Percentiles rank a stretch among this genome's conserved stretches.
Evolutionary conservation across 2,113 vertebrate species (phyloP).

Genomic region (Thomomys bottae): DNA sequence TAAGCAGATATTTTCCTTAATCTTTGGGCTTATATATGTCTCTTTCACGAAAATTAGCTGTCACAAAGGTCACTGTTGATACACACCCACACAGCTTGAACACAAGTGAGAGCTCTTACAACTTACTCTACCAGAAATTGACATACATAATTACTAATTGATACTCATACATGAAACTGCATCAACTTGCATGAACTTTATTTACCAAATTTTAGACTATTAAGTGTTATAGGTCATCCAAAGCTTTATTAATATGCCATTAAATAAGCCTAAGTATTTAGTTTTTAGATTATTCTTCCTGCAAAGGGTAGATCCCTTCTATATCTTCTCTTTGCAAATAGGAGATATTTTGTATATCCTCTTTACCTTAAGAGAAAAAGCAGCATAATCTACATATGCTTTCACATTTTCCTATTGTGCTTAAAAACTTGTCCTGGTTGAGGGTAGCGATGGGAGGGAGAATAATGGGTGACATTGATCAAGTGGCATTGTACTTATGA

Average conservation of each 20-base stretch:
- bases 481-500: too few relatives aligned
- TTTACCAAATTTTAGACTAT: conserved; percentile 29
- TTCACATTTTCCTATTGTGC: neutral
- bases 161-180: neutral
- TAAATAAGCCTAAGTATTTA: neutral
- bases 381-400: neutral
- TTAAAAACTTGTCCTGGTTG: conserved; percentile 49
- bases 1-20: neutral
- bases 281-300: conserved; percentile 27
- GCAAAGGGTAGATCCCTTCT: neutral
- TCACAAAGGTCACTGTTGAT: neutral
- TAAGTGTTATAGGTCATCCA: neutral
- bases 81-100: neutral
- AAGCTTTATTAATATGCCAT: conserved; percentile 49
- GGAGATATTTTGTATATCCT: neutral
- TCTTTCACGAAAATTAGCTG: conserved; percentile 28
- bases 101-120: neutral
- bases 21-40: neutral
- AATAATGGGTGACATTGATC: too few relatives aligned
- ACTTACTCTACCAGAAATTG: neutral
- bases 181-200: neutral
- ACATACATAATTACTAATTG: neutral
- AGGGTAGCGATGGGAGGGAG: too few relatives aligned
- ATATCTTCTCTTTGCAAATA: neutral
- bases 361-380: conserved; percentile 16